Evolutionary conservation across 2,113 vertebrate genomes (phyloP), one percentile per base, ranked within the genome.

Genomic region (Brachypodius melanocephalos): DNA sequence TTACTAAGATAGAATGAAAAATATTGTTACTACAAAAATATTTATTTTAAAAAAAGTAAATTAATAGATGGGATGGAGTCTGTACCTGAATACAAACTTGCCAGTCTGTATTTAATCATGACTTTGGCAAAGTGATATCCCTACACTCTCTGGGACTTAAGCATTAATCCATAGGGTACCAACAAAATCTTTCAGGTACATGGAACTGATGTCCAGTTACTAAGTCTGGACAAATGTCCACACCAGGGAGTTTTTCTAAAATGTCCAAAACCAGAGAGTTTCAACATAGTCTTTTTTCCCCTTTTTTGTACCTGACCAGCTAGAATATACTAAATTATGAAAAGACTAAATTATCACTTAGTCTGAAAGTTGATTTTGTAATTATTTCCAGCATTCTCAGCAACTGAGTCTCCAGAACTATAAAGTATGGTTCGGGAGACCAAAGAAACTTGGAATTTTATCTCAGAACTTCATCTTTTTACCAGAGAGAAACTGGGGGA

Each of bases 401-500:
- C 12, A 59, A 34, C 28, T 11, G 52, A 21, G 16, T 61, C 62
- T 88, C 88, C 57, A 85, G n/a, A 76, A 81, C 32, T 61, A 45
- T 17, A 8, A 72, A 85, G n/a, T 48, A 46, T 2, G 1, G 24
- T 93, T 40, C 21, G 58, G 32, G 34, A 91, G 42, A 61, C 45
- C 8, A 65, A 72, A 74, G 62, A 67, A 62, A 5, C n/a, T 57
- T 88, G 66, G 45, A 78, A 80, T 90, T 85, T 90, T 85, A 55
- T 92, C 59, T 93, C 73, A 73, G 24, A 85, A 71, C 4, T 73
- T 77, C 65, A 77, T 7, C 32, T 85, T 31, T 71, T 96, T 86
- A 40, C 28, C 36, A 43, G 79, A 90, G 34, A 66, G 42, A 80
- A 83, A 52, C 24, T 14, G 32, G 29, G 8, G 6, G 7, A 82